Evolutionary conservation across 2,797 vertebrate genomes (phyloP).

Genomic region (Benthosema pterotum): DNA sequence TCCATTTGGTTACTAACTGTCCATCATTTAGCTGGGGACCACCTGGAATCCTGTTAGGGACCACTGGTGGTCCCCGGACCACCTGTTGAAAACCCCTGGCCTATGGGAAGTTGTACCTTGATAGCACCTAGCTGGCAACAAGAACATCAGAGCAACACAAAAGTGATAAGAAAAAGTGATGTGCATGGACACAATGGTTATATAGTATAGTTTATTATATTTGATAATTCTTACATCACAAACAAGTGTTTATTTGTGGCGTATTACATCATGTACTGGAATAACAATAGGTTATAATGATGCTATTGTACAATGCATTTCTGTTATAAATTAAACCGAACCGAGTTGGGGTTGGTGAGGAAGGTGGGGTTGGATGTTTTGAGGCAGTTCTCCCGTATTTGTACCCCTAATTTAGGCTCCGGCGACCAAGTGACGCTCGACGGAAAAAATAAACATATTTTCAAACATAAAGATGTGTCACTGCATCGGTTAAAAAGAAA

Average conservation of each 20-base stretch:
- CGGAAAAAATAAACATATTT: no score
- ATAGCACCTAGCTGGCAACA: no score
- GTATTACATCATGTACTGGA: slow-evolving; percentile 75
- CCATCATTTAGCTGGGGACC: no score
- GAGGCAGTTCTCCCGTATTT: slow-evolving; percentile 55
- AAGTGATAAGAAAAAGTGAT: slow-evolving; percentile 67
- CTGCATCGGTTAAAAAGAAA: no score
- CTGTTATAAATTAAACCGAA: slow-evolving; percentile 62
- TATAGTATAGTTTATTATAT: slow-evolving; percentile 85
- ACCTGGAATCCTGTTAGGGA: no score
- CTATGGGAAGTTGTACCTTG: no score
- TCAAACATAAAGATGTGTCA: no score
- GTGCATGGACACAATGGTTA: slow-evolving; percentile 76
- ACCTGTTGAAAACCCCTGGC: no score
- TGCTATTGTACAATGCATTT: slow-evolving; percentile 75
- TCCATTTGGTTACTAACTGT: no score
- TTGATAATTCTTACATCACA: slow-evolving; percentile 83
- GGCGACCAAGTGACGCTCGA: no score
- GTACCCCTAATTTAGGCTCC: no score
- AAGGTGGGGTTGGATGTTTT: slow-evolving; percentile 52
- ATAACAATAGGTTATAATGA: slow-evolving; percentile 75
- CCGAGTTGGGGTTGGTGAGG: slow-evolving; percentile 45
- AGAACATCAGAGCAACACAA: slow-evolving; percentile 56
- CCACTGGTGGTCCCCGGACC: no score
- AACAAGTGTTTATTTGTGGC: slow-evolving; percentile 74